A percentile compares a stretch with the other conserved stretches of the same genome.
Evolutionary conservation across 2,797 vertebrate genomes (phyloP).

Genomic region (Alosa sapidissima): DNA sequence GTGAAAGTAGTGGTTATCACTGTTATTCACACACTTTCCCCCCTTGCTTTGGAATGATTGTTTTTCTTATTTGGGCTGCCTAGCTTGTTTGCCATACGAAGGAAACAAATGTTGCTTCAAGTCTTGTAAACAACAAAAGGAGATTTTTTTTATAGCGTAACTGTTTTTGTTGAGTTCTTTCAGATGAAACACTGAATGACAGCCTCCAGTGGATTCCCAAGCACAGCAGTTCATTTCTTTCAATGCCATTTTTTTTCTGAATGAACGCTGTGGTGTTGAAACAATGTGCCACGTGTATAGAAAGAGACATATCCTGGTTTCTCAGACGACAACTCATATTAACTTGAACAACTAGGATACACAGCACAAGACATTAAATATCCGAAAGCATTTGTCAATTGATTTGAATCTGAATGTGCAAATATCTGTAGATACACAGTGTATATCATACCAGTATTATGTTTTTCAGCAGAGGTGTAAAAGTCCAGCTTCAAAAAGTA

Average conservation of each 20-base stretch:
- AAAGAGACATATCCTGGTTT: background rate
- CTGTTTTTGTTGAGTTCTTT: conserved; percentile 5
- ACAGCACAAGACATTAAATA: background rate
- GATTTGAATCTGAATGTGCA: no score
- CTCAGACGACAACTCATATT: background rate
- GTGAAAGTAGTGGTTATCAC: background rate
- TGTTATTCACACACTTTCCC: conserved; percentile 14
- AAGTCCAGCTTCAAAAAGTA: no score
- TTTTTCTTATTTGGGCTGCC: background rate
- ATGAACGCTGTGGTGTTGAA: conserved; percentile 8
- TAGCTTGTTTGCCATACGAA: background rate
- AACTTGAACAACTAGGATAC: background rate
- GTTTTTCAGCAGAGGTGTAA: no score
- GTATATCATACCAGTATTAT: no score
- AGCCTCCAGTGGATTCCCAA: background rate
- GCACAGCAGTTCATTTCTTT: background rate
- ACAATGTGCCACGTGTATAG: background rate
- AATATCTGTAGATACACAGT: no score
- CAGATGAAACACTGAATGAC: conserved; percentile 14
- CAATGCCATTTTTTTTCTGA: conserved; percentile 14
- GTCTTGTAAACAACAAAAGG: conserved; percentile 6
- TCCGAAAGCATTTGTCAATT: background rate
- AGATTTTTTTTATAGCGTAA: background rate
- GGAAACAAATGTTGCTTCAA: conserved; percentile 20
- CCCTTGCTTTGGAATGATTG: background rate